Percentiles rank a stretch among this genome's conserved stretches.
Evolutionary conservation across 1,140 invertebrate genomes (phyloP).

Genomic region (Paraescarpia echinospica): DNA sequence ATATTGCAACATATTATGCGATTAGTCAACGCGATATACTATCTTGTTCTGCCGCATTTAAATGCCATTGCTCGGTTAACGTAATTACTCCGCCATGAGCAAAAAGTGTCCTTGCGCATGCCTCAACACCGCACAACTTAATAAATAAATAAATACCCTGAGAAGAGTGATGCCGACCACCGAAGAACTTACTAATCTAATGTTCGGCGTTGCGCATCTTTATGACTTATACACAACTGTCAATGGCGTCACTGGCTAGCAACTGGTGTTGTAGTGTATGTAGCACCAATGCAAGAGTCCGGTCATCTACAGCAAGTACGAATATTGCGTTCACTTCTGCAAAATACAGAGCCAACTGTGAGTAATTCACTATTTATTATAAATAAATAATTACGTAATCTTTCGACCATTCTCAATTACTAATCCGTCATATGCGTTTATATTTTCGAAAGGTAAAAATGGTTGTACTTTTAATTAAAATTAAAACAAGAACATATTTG

Average conservation of each 20-base stretch:
- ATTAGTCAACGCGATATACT: not conserved
- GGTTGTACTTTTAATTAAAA: not conserved
- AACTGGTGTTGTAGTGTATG: not conserved
- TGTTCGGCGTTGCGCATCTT: not conserved
- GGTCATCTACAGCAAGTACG: not conserved
- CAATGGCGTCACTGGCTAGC: not conserved
- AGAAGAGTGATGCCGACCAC: not conserved
- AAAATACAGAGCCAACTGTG: not conserved
- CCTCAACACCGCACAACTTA: not conserved
- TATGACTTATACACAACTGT: not conserved
- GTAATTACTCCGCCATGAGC: not conserved
- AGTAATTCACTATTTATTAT: not conserved
- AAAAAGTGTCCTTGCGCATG: not conserved
- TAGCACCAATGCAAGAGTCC: not conserved
- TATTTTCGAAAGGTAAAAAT: too few species aligned
- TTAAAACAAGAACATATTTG: not conserved
- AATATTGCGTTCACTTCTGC: not conserved
- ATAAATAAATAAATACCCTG: constrained; percentile 6
- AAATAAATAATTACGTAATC: not conserved
- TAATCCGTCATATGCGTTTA: not conserved
- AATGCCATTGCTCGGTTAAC: not conserved
- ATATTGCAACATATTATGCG: not conserved
- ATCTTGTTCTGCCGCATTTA: not conserved
- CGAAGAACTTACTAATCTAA: not conserved
- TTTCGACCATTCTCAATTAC: not conserved